These are phyloP conservation scores for Trissoscelio sp. DNA, from an alignment of 2,888 invertebrate species.

Conservation along the genomic window DNA sequence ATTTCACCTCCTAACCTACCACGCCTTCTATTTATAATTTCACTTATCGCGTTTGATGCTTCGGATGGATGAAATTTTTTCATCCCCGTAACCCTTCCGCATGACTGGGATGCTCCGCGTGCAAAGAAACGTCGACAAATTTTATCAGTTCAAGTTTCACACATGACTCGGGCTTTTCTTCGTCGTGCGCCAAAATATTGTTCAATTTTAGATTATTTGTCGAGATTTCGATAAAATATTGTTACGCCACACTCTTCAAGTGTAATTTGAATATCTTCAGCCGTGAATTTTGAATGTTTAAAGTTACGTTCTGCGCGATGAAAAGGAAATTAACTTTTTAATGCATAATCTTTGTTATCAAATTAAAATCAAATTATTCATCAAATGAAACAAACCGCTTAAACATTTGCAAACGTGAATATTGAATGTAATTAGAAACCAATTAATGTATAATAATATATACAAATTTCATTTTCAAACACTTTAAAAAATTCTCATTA, in stretches of 20 bases:
- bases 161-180: slow-evolving; percentile 42
- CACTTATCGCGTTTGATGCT: slow-evolving; percentile 67
- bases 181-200: slow-evolving; percentile 28
- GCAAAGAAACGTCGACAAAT: slow-evolving; percentile 59
- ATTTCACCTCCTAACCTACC: slow-evolving; percentile 69
- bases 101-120: slow-evolving; percentile 52
- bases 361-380: no score
- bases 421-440: no score
- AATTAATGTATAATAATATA: no score
- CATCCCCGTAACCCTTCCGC: slow-evolving; percentile 61
- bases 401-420: no score
- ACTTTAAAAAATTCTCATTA: no score
- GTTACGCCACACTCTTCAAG: not conserved
- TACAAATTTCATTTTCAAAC: no score
- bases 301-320: not conserved
- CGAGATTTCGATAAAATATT: slow-evolving; percentile 32
- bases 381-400: no score
- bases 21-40: slow-evolving; percentile 70
- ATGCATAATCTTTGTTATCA: no score
- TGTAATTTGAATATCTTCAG: slow-evolving; percentile 1
- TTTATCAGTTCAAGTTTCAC: slow-evolving; percentile 50
- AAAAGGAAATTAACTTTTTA: no score
- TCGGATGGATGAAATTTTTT: slow-evolving; percentile 62
- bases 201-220: slow-evolving; percentile 50
- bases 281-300: not conserved